Conservation (phyloP, 2,888 invertebrate genomes). For the Anticlea derivata region DNA sequence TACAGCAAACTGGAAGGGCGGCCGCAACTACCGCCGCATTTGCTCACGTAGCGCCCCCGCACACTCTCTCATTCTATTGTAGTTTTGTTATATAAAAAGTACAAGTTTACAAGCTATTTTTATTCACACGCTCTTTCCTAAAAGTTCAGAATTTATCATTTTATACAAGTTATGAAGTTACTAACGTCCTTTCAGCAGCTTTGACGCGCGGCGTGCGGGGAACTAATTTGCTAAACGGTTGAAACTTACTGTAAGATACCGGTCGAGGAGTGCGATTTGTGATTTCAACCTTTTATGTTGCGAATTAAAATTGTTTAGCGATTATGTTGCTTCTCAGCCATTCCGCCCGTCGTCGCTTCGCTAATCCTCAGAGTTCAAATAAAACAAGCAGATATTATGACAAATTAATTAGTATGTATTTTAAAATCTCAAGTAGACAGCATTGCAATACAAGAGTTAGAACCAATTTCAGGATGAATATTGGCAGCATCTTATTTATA, state of each 20-base stretch:
- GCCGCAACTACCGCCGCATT: slow-evolving; percentile 89
- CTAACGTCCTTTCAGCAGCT: too few species aligned
- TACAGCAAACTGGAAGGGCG: slow-evolving; percentile 99
- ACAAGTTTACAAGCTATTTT: slow-evolving; percentile 67
- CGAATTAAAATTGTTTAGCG: too few species aligned
- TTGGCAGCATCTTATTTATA: slow-evolving; percentile 19
- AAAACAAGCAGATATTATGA: slow-evolving; percentile 17
- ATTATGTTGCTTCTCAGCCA: too few species aligned
- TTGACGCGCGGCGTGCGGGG: too few species aligned
- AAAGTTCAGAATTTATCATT: not conserved
- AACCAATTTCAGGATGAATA: slow-evolving; percentile 27
- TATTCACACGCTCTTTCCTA: slow-evolving; percentile 27
- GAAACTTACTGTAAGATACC: too few species aligned
- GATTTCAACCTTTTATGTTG: too few species aligned
- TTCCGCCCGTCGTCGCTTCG: too few species aligned
- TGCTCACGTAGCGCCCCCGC: slow-evolving; percentile 81
- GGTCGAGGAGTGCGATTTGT: too few species aligned
- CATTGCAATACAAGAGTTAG: slow-evolving; percentile 25
- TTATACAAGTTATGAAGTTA: too few species aligned
- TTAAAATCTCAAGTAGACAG: slow-evolving; percentile 40
- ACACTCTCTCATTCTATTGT: slow-evolving; percentile 71
- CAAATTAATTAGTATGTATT: slow-evolving; percentile 38
- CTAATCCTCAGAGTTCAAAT: too few species aligned
- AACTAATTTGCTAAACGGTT: too few species aligned
- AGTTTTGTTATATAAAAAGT: slow-evolving; percentile 84